These are phyloP conservation scores for Patella depressa DNA, from an alignment of 2,888 invertebrate genomes.

Conservation along the genomic window DNA sequence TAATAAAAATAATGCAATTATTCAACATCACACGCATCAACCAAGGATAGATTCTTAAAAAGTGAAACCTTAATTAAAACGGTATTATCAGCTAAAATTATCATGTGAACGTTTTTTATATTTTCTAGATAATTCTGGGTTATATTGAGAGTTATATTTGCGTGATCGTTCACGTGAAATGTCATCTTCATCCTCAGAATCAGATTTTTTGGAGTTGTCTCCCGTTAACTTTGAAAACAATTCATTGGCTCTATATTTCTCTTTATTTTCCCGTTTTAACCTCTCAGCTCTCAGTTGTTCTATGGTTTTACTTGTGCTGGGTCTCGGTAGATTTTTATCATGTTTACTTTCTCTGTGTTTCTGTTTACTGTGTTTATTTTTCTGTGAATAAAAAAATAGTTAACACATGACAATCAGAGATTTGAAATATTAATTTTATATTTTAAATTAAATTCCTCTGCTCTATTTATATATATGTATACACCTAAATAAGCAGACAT, in stretches of 20 bases:
- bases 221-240: constrained; percentile 81
- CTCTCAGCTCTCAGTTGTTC: constrained; percentile 83
- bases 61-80: too few relatives aligned
- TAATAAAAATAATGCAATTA: too few relatives aligned
- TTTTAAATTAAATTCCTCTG: too few relatives aligned
- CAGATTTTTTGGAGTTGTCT: constrained; percentile 44
- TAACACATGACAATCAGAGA: background rate
- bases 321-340: constrained; percentile 52
- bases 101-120: constrained; percentile 29
- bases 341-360: constrained; percentile 46
- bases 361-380: constrained; percentile 43
- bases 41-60: too few relatives aligned
- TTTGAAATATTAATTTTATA: too few relatives aligned
- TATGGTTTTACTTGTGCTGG: constrained; percentile 71
- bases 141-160: constrained; percentile 93
- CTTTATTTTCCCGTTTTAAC: constrained; percentile 84
- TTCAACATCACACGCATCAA: too few relatives aligned
- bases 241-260: constrained; percentile 80
- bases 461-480: too few relatives aligned
- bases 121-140: constrained; percentile 78
- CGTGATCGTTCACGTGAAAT: constrained; percentile 70
- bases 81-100: constrained; percentile 5
- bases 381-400: constrained; percentile 36
- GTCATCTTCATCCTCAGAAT: constrained; percentile 44
- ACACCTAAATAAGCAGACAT: too few relatives aligned